Evolutionary conservation across 2,113 vertebrate species (phyloP).

Genomic region (Eira barbara): DNA sequence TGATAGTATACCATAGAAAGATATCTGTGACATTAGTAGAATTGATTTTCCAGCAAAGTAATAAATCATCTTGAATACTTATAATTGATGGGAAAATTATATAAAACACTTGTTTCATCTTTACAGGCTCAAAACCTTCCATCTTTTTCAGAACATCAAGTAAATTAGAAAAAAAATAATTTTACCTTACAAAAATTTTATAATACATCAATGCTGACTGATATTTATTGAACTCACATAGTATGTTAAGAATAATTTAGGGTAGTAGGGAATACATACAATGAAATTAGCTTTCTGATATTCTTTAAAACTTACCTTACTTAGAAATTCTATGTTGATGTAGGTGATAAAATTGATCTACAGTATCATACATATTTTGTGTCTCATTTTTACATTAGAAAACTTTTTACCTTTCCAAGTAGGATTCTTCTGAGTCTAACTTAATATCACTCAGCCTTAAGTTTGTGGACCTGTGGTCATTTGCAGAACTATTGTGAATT

Average conservation of each 20-base stretch:
- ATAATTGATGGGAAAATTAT: background rate
- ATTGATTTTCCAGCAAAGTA: background rate
- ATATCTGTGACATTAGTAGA: background rate
- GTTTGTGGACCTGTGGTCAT: background rate
- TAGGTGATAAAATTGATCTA: background rate
- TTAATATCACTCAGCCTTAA: constrained; percentile 25
- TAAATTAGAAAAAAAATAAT: background rate
- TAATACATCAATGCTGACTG: background rate
- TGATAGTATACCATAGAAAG: background rate
- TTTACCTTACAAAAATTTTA: background rate
- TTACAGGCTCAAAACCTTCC: background rate
- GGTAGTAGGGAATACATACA: background rate
- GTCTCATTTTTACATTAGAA: background rate
- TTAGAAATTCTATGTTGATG: background rate
- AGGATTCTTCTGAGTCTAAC: constrained; percentile 13
- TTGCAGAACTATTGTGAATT: constrained; percentile 45
- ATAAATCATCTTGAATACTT: background rate
- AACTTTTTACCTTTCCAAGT: background rate
- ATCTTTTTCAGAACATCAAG: background rate
- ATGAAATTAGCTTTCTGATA: background rate
- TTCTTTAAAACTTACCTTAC: background rate
- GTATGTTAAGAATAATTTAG: background rate
- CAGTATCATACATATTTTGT: background rate
- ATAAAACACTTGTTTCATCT: background rate
- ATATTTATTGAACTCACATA: background rate